Evolutionary conservation across 2,888 invertebrate genomes (phyloP), one percentile per base, ranked within the genome.

Genomic region (Melieria picta): DNA sequence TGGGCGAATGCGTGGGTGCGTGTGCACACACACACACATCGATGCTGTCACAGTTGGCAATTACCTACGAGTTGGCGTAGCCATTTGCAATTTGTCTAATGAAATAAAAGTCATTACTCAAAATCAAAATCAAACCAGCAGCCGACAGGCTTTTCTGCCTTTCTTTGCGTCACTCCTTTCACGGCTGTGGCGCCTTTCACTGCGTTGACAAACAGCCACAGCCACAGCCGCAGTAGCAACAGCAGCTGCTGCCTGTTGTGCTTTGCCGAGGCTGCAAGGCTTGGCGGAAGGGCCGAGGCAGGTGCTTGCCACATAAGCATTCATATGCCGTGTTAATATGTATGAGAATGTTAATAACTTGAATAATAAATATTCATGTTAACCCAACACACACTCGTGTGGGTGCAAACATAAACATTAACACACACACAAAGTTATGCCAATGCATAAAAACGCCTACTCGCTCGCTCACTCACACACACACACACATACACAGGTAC

Each of bases 11-110:
- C 30, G 30, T 30, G 30, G 30, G 56, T 65, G 45, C 5, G 9
- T 62, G 48, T 62, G 62, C 47, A 50, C 47, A 11, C 9, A 62
- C 16, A 16, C 13, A 10, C 13, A 56, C 13, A 13, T 56, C 10
- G 10, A 13, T 56, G 13, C 56, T 56, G 60, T 47, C 11, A 7
- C 43, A 16, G 16, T 16, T 16, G 16, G 16, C 16, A 16, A 16
- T 16, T 16, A 16, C 16, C 16, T 16, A 16, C 16, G 16, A 1
- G 52, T 65, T 45, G 16, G 43, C n/a, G 7, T 13, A 58, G 66
- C 16, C 42, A 42, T 61, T 30, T 11, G 61, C 45, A 70, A 71
- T 63, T 71, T 67, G 66, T 71, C 63, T 72, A 55, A 67, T 68
- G 47, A 56, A 64, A 68, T 68, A 48, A 58, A 57, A 30, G 58